phyloP scores from a whole-genome alignment of 2,888 invertebrate genomes.

The Melanophora roralis region DNA sequence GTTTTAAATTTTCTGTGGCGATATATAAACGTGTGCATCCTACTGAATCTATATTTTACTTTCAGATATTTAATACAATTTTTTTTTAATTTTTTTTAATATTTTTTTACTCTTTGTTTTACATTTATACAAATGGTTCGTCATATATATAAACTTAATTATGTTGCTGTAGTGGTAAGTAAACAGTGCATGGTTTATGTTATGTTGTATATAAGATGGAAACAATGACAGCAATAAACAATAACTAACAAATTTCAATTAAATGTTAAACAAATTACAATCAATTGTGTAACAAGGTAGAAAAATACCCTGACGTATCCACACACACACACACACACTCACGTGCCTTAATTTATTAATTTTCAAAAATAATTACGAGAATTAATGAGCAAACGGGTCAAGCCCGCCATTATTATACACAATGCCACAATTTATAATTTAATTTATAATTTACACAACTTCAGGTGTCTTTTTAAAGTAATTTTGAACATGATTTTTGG shows the following conservation, averaged over 20 bases:
- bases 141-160: neutral
- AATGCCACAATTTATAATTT: no score
- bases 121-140: no score
- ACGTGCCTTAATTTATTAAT: neutral
- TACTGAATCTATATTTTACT: no score
- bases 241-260: constrained; percentile 55
- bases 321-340: neutral
- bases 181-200: constrained; percentile 57
- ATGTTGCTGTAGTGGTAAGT: constrained; percentile 31
- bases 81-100: constrained; percentile 23
- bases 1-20: no score
- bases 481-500: no score
- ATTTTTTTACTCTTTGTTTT: neutral
- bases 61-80: constrained; percentile 35
- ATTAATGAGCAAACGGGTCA: neutral
- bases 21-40: no score
- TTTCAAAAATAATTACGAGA: neutral
- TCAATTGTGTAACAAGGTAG: constrained; percentile 54
- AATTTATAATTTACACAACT: no score
- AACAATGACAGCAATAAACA: constrained; percentile 45
- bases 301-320: neutral
- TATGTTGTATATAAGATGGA: constrained; percentile 36
- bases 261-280: constrained; percentile 60
- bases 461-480: no score
- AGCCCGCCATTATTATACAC: no score